A percentile compares a stretch with the other conserved stretches of the same genome.
Conservation (phyloP, 2,113 vertebrate genomes). For the Notiomystis cincta region DNA sequence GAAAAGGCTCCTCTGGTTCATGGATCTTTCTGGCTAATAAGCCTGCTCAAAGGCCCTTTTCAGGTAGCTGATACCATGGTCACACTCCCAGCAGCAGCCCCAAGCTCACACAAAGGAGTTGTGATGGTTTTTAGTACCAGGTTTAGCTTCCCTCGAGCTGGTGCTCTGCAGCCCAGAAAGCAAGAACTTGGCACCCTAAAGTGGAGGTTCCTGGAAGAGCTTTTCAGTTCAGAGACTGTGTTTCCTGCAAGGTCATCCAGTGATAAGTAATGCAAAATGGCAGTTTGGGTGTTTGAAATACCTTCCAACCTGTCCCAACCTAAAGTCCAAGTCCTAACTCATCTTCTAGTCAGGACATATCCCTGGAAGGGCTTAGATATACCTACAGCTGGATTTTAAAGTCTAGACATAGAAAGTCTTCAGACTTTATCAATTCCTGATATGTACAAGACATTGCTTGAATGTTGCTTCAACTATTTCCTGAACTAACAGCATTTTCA, state of each 20-base stretch:
- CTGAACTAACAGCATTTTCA: neutral
- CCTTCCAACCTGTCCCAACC: neutral
- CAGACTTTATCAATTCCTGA: neutral
- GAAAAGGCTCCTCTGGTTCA: neutral
- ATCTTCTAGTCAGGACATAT: neutral
- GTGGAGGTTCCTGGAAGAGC: neutral
- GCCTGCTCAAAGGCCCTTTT: neutral
- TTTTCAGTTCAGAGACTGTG: neutral
- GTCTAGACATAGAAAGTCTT: neutral
- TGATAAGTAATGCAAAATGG: neutral
- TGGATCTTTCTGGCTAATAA: neutral
- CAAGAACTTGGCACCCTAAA: neutral
- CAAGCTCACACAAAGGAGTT: neutral
- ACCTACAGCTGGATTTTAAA: neutral
- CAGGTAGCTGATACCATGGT: neutral
- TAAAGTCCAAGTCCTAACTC: neutral
- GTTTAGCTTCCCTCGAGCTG: fast-evolving
- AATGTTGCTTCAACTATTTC: neutral
- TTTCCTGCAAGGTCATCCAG: neutral
- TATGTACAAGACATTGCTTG: neutral
- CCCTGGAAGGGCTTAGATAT: neutral
- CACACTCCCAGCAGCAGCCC: neutral
- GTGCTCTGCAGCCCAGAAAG: neutral
- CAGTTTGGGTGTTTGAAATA: neutral
- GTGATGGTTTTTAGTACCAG: neutral